Evolutionary conservation across 92 coral and sea anemone genomes (phyloP), one percentile per base, ranked within the genome.

Genomic region (Phymanthus crucifer): DNA sequence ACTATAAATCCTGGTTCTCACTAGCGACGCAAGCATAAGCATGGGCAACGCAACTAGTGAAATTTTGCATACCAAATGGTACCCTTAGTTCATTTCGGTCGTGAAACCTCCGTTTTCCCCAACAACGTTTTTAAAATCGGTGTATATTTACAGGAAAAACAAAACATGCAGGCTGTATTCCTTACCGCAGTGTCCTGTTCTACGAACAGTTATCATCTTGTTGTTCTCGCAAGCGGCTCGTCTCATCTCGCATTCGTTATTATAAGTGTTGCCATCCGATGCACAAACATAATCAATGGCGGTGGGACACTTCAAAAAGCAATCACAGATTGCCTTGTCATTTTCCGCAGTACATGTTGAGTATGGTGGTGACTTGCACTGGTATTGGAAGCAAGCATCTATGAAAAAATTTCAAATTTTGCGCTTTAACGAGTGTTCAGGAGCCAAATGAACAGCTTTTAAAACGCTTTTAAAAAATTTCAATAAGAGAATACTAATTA

Each of bases 121-220:
- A n/a, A n/a, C n/a, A n/a, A n/a, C n/a, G n/a, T n/a, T n/a, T n/a
- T n/a, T n/a, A n/a, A n/a, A n/a, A n/a, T n/a, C n/a, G n/a, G n/a
- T n/a, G n/a, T n/a, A n/a, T n/a, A n/a, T n/a, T n/a, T n/a, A n/a
- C n/a, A n/a, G n/a, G n/a, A n/a, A n/a, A n/a, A n/a, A n/a, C n/a
- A 4, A 38, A n/a, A 1, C 10, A 38, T 38, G 10, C 7, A 0
- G 10, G 7, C 43, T 10, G 10, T 38, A 43, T 43, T 43, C 37
- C 81, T 77, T 37, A 77, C 81, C 58, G 14, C 81, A 77, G 46
- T 68, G 73, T 67, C 86, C 86, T 14, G 40, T 83, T 36, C 81
- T 26, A 9, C 67, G 23, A 8, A 66, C 75, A 12, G 81, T 69
- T 12, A 83, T 74, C 80, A 66, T 66, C 23, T n/a, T 83, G 27